A percentile compares a stretch with the other conserved stretches of the same genome.
phyloP scores from a whole-genome alignment of 1,140 invertebrate species.

The Tribolium madens region DNA sequence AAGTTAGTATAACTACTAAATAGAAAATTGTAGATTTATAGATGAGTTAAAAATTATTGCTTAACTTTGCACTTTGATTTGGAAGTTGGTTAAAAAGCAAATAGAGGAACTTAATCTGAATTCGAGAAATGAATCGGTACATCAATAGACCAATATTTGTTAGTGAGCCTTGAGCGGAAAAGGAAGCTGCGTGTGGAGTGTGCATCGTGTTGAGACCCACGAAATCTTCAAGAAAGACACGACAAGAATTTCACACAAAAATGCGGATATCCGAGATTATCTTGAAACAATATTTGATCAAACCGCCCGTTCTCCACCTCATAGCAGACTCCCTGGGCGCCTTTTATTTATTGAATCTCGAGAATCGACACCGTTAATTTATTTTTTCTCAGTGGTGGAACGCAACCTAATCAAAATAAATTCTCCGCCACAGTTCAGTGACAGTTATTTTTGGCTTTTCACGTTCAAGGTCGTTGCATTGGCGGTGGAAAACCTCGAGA shows the following conservation, averaged over 20 bases:
- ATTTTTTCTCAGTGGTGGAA: not conserved
- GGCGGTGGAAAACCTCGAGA: not conserved
- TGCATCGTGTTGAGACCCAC: no score
- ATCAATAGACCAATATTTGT: no score
- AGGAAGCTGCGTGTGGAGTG: no score
- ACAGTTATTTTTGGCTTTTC: conserved; percentile 30
- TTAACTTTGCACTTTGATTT: no score
- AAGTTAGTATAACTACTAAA: no score
- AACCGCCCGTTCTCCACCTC: not conserved
- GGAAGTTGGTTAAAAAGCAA: no score
- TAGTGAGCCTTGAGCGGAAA: no score
- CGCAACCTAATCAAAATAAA: conserved; percentile 13
- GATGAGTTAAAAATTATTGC: no score
- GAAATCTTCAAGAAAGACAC: no score
- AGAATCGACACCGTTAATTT: conserved; percentile 1
- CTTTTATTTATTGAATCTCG: not conserved
- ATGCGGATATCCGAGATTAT: not conserved
- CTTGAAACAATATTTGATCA: not conserved
- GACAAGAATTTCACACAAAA: not conserved
- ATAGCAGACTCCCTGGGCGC: not conserved
- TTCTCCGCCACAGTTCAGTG: not conserved
- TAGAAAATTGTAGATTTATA: no score
- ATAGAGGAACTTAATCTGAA: no score
- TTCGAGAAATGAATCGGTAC: no score
- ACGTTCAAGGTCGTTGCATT: conserved; percentile 32